These are phyloP conservation scores for Manacus vitellinus DNA, from an alignment of 2,113 vertebrate genomes.

Conservation along the genomic window DNA sequence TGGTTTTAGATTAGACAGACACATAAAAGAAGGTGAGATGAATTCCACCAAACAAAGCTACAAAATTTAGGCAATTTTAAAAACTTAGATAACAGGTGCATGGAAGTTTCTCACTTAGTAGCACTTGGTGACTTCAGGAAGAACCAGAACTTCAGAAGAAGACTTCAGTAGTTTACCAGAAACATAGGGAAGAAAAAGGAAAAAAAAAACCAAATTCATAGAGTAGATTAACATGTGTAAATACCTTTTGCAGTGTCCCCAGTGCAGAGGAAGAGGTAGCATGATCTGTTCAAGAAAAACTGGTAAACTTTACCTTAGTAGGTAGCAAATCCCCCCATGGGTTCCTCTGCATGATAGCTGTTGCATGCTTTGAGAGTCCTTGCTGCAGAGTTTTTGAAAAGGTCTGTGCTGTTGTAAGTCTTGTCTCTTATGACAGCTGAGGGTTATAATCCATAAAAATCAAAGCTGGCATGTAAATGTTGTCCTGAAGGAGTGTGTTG, in stretches of 20 bases:
- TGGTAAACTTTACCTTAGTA: neutral
- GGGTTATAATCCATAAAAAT: neutral
- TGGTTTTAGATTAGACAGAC: neutral
- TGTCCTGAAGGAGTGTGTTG: neutral
- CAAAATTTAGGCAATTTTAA: neutral
- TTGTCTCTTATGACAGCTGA: neutral
- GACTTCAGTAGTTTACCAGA: neutral
- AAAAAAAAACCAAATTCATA: neutral
- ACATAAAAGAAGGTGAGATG: neutral
- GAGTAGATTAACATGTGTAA: neutral
- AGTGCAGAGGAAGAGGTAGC: neutral
- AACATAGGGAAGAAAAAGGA: neutral
- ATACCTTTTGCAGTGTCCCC: neutral
- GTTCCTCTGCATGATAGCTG: neutral
- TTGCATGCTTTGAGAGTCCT: neutral
- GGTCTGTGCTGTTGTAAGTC: neutral
- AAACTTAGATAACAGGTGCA: neutral
- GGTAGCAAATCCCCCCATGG: neutral
- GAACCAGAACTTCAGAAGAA: neutral
- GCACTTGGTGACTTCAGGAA: neutral
- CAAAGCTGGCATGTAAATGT: neutral
- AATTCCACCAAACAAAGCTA: neutral
- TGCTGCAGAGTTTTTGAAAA: neutral
- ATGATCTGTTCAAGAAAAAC: neutral
- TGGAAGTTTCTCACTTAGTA: neutral